Evolutionary conservation across 2,113 vertebrate genomes (phyloP), one percentile per base, ranked within the genome.

Genomic region (Siniperca chuatsi): DNA sequence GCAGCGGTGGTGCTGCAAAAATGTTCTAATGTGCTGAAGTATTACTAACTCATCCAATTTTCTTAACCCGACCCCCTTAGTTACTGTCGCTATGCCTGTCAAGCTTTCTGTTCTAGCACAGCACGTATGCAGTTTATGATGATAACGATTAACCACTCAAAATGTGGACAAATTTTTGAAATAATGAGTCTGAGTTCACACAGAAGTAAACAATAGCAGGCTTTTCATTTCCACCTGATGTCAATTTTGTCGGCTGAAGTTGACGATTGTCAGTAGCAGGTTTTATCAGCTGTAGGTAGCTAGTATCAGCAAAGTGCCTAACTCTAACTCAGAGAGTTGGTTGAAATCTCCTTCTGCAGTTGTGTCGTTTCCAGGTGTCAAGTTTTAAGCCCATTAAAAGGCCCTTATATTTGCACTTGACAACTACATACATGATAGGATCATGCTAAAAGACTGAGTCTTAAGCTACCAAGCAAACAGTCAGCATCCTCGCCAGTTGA

Each of bases 61-160:
- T 29, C n/a, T 18, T 9, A 61, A 25, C 78, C 33, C 8, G 40
- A 33, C 25, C 23, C 23, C 20, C 68, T 62, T 50, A 57, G 79
- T 57, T 65, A 62, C 68, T 23, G 55, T 54, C 78, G 25, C 84
- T 72, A 35, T 57, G 7, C 58, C 6, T 54, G 10, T 9, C 25
- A 16, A 15, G 52, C 16, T 68, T 33, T 20, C 10, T 0, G 8
- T 48, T 50, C 7, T 15, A 10, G 3, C 21, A 23, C 0, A 1
- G 29, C 15, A 29, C 46, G 20, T 67, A 9, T 21, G 23, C 13
- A 52, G 74, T 29, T 42, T 25, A 12, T 15, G 21, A 0, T 52
- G 4, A 67, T 78, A 10, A 61, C 0, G 6, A 58, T 9, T 65
- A 3, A 20, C 15, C 2, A 4, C 21, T 21, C 60, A 55, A 15